phyloP scores from a whole-genome alignment of 2,888 invertebrate genomes.

The Idaea dimidiata region DNA sequence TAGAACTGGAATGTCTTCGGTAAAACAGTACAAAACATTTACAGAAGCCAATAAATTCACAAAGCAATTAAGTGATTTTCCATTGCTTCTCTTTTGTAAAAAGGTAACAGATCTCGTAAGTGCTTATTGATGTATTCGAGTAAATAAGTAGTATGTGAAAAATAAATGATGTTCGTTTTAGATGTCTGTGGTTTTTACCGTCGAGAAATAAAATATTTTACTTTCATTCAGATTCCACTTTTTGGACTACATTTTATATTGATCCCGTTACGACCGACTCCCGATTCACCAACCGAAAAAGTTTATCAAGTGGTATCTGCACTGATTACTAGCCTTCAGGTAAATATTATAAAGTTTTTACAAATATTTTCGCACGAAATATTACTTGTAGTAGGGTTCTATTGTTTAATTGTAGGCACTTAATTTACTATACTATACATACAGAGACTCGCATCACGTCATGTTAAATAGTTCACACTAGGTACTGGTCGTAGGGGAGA shows the following conservation, averaged over 20 bases:
- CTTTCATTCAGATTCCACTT: constrained; percentile 80
- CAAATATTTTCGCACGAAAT: too few species aligned
- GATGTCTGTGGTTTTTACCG: too few species aligned
- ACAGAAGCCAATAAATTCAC: neutral
- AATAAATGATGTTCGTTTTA: too few species aligned
- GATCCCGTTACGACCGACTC: constrained; percentile 84
- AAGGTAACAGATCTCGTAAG: neutral
- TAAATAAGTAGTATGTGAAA: neutral
- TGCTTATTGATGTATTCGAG: neutral
- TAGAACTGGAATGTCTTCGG: too few species aligned
- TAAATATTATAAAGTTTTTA: constrained; percentile 36
- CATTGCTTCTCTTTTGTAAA: neutral
- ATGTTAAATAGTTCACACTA: too few species aligned
- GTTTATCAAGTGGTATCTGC: constrained; percentile 85
- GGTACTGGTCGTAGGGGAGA: too few species aligned
- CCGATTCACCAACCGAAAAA: constrained; percentile 76
- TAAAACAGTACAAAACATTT: neutral
- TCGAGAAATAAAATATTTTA: constrained; percentile 5
- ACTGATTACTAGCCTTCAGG: constrained; percentile 86
- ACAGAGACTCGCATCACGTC: too few species aligned
- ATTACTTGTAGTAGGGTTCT: too few species aligned
- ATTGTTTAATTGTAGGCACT: too few species aligned
- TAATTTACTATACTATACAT: too few species aligned
- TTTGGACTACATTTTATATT: constrained; percentile 88
- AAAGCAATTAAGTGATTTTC: neutral